These are phyloP conservation scores for Pelochelys cantorii DNA, from an alignment of 2,797 vertebrate genomes.

Conservation along the genomic window DNA sequence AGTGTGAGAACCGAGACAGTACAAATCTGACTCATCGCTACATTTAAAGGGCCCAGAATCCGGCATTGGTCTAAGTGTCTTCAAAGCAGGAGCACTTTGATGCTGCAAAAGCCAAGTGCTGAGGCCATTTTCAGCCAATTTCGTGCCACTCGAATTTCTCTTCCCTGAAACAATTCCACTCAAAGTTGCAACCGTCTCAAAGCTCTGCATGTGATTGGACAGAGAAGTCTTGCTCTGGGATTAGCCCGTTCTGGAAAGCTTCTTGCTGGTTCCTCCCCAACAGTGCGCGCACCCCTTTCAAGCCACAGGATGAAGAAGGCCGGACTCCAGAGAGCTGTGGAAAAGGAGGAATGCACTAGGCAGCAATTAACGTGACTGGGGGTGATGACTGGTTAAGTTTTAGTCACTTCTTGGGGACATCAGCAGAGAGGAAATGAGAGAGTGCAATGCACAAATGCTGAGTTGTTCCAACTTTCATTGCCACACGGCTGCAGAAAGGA, in stretches of 20 bases:
- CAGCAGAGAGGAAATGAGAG: background rate
- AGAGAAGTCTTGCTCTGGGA: background rate
- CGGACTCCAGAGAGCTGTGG: background rate
- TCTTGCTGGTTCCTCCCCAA: background rate
- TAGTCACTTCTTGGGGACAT: background rate
- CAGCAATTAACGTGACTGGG: background rate
- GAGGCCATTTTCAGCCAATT: conserved; percentile 11
- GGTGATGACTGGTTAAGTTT: background rate
- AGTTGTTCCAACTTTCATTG: rapidly evolving
- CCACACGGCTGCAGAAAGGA: background rate
- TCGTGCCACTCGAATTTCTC: background rate
- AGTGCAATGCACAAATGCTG: background rate
- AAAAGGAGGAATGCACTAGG: background rate
- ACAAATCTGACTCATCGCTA: conserved; percentile 24
- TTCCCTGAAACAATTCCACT: conserved; percentile 12
- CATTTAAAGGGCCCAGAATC: conserved; percentile 19
- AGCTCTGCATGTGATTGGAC: background rate
- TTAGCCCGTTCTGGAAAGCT: background rate
- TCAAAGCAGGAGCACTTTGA: background rate
- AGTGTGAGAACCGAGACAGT: background rate
- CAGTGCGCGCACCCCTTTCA: background rate
- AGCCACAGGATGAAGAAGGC: background rate
- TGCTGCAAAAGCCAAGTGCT: background rate
- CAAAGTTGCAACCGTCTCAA: background rate
- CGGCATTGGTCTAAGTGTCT: conserved; percentile 21